Evolutionary conservation across 2,113 vertebrate species (phyloP), one percentile per base, ranked within the genome.

Genomic region (Probosciger aterrimus): DNA sequence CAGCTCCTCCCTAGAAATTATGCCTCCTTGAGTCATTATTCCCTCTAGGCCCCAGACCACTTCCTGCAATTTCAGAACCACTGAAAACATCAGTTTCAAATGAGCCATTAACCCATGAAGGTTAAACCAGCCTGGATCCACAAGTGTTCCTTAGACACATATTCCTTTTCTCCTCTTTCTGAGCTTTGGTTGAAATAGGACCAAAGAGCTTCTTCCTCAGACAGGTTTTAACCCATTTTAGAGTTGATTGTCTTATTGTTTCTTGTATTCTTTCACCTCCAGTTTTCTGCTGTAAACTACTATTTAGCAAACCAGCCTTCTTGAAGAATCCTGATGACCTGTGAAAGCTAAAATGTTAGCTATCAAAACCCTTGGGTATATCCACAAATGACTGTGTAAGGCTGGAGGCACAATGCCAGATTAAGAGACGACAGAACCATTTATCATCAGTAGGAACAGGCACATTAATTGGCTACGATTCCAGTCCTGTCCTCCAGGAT

Each of bases 391-490:
- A 52, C 84, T 92, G 74, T 85, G 78, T 79, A 95, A 95, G 55
- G 63, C 91, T 92, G 17, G 35, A 55, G 50, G 94, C 33, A 6
- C 57, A 71, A 59, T 44, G 92, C 84, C 93, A 96, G 78, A 90
- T 74, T 81, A 83, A 80, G 46, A 30, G 62, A 84, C 4, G 24
- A 50, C 62, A 94, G 43, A 59, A 41, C 75, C 89, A 93, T 98
- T 96, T 91, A 97, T 97, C 95, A 97, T 80, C 73, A 87, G 60
- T 9, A 80, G 74, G 57, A 92, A 94, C 33, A 77, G 92, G 88
- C 23, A 59, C 94, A 79, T 94, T 92, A 94, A 94, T 95, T 92
- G 92, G 68, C 88, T 90, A 79, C 14, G 20, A 73, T 86, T 92
- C 78, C 63, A 67, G 71, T 50, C 43, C 65, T 2, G 2, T 86